Conservation (phyloP, 1,140 invertebrate genomes). For the Nasonia longicornis region DNA sequence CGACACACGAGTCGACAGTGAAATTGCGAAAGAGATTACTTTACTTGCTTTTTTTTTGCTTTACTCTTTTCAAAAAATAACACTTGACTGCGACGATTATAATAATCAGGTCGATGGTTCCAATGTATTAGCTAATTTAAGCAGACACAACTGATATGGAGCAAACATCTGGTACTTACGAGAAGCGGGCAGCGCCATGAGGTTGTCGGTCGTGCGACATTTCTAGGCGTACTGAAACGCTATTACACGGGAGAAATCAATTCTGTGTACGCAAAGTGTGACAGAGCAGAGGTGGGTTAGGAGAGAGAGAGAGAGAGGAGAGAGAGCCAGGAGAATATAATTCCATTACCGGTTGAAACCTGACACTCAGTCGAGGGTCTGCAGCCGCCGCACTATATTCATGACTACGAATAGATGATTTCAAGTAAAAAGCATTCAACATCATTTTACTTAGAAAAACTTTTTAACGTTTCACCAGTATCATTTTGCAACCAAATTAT, state of each 20-base stretch:
- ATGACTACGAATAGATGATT: conserved; percentile 2
- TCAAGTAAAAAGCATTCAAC: conserved; percentile 11
- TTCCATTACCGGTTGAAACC: conserved; percentile 67
- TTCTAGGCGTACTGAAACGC: conserved; percentile 48
- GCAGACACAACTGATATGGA: too few species aligned
- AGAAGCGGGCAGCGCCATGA: conserved; percentile 34
- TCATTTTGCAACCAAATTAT: too few species aligned
- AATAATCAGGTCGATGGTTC: too few species aligned
- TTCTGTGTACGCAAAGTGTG: conserved; percentile 41
- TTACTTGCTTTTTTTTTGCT: too few species aligned
- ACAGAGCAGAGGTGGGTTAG: background rate
- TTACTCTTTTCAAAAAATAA: too few species aligned
- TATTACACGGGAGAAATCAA: conserved; percentile 57
- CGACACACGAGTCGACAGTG: too few species aligned
- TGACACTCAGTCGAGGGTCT: conserved; percentile 52
- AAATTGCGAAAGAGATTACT: too few species aligned
- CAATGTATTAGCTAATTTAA: too few species aligned
- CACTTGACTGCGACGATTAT: too few species aligned
- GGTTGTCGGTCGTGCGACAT: conserved; percentile 53
- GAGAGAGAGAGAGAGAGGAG: conserved; percentile 3
- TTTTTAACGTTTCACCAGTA: too few species aligned
- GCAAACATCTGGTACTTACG: conserved; percentile 45
- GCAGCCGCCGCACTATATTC: background rate
- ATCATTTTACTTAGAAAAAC: too few species aligned
- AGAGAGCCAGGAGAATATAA: conserved; percentile 52